These are phyloP conservation scores for Baccha elongata DNA, from an alignment of 2,888 invertebrate genomes.

Conservation along the genomic window DNA sequence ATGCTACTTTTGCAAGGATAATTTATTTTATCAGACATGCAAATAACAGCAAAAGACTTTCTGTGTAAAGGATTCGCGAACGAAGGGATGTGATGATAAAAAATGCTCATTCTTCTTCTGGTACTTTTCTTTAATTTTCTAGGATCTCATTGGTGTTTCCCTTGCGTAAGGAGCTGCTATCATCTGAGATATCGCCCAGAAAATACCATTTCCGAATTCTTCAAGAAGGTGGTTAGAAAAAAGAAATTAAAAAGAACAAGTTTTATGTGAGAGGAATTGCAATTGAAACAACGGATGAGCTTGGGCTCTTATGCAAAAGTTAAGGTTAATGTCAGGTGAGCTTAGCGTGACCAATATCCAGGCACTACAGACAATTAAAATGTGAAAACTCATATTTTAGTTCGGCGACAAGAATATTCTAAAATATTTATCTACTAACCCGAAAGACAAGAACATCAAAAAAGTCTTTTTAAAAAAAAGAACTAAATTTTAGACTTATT, in stretches of 20 bases:
- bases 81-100: constrained; percentile 35
- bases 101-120: constrained; percentile 31
- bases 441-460: too few relatives aligned
- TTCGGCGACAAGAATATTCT: too few relatives aligned
- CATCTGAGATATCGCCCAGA: constrained; percentile 28
- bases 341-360: too few relatives aligned
- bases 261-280: constrained; percentile 41
- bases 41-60: constrained; percentile 60
- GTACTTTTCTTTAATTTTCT: constrained; percentile 9
- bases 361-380: too few relatives aligned
- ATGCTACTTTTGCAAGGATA: constrained; percentile 58
- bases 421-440: too few relatives aligned
- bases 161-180: constrained; percentile 24
- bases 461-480: too few relatives aligned
- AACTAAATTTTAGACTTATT: too few relatives aligned
- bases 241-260: constrained; percentile 60
- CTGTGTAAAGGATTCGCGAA: constrained; percentile 35
- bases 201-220: constrained; percentile 43
- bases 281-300: constrained; percentile 17
- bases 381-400: too few relatives aligned
- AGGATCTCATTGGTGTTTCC: neutral
- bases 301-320: neutral
- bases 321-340: too few relatives aligned
- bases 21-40: constrained; percentile 73
- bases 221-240: constrained; percentile 9